phyloP scores from a whole-genome alignment of 2,888 invertebrate genomes.

The Lasius fuliginosus region DNA sequence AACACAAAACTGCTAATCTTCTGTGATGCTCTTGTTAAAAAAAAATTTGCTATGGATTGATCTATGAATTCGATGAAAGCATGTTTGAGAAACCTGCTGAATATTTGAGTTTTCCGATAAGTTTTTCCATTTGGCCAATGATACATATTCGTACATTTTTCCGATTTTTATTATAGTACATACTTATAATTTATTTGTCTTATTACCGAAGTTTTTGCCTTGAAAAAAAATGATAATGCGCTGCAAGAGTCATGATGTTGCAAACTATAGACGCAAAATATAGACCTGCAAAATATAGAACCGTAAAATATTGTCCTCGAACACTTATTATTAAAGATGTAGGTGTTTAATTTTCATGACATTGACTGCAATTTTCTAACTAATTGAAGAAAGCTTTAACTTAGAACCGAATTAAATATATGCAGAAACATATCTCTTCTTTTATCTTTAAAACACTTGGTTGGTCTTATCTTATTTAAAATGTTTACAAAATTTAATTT shows the following conservation, averaged over 20 bases:
- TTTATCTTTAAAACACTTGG: background rate
- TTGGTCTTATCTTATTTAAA: background rate
- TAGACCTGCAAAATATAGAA: background rate
- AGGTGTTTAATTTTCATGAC: conserved; percentile 5
- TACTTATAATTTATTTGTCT: background rate
- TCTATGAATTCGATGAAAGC: background rate
- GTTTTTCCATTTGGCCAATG: background rate
- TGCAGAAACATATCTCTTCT: conserved; percentile 12
- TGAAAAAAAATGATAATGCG: background rate
- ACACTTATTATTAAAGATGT: background rate
- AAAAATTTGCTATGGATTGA: background rate
- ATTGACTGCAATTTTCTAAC: background rate
- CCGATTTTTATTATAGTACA: background rate
- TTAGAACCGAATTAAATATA: conserved; percentile 9
- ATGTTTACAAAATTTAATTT: background rate
- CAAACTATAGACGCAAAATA: background rate
- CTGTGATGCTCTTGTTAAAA: background rate
- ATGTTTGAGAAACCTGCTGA: background rate
- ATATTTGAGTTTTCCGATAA: background rate
- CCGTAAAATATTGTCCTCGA: background rate
- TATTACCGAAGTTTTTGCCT: background rate
- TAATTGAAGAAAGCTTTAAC: background rate
- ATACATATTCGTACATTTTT: background rate
- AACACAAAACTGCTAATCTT: background rate
- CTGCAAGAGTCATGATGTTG: background rate